Conservation (phyloP, 1,140 invertebrate species). For the Pogonomyrmex californicus region DNA sequence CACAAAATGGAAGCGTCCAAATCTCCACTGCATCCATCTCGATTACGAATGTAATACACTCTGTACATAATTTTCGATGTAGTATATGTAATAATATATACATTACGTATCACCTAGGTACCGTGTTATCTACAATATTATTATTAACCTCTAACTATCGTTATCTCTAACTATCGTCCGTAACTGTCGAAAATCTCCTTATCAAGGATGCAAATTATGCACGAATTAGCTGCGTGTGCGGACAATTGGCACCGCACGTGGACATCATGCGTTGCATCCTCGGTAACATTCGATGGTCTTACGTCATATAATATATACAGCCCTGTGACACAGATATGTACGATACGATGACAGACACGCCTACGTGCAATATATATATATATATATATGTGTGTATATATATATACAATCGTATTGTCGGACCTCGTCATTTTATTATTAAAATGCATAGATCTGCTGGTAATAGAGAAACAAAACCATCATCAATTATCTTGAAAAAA, state of each 20-base stretch:
- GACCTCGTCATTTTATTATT: conserved; percentile 65
- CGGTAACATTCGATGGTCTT: conserved; percentile 39
- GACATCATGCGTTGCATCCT: conserved; percentile 64
- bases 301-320: conserved; percentile 76
- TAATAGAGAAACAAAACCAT: conserved; percentile 32
- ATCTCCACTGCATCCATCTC: conserved; percentile 17
- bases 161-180: conserved; percentile 38
- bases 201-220: conserved; percentile 47
- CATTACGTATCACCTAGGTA: conserved; percentile 62
- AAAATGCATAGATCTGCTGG: conserved; percentile 60
- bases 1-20: conserved; percentile 1
- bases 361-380: conserved; percentile 25
- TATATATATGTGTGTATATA: conserved; percentile 21
- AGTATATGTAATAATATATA: conserved; percentile 56
- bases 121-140: conserved; percentile 66
- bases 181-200: conserved; percentile 25
- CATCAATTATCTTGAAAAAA: conserved; percentile 8
- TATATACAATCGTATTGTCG: conserved; percentile 75
- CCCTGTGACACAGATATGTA: conserved; percentile 80
- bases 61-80: conserved; percentile 6
- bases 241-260: neutral
- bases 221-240: neutral
- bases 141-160: conserved; percentile 32
- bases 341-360: conserved; percentile 75
- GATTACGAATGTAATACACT: neutral